Base-by-base conservation (phyloP, 2,888 invertebrate genomes). In the Heliconius aoede region DNA sequence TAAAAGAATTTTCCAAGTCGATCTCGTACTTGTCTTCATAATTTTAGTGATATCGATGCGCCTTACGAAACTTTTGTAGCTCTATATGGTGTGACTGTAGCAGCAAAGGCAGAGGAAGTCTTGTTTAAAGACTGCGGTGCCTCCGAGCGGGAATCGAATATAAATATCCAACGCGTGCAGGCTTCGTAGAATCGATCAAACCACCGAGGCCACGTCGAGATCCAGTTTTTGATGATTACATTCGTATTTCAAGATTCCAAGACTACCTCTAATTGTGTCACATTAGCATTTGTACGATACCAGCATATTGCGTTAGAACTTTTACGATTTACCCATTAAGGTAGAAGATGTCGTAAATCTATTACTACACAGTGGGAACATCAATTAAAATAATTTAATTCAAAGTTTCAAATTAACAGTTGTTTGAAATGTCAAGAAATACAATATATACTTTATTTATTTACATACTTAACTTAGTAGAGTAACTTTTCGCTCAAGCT, bases 211-310 rank as follows among this genome's bases (percentile, higher is more conserved):
- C 28, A 28, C 46, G 26, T 13, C 36, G 15, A 51, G 46, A 68
- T 28, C 68, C 28, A 51, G 68, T 51, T 68, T 51, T 51, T 51
- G 30, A 13, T 68, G 18, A 68, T 28, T 28, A 68, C 28, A 51
- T 68, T 51, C 30, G 28, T 68, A 30, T 28, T 21, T 68, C 30
- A n/a, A 68, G 28, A 51, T 28, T 68, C 51, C 68, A 51, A n/a
- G 68, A 51, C 21, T 68, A 21, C 30, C 51, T 51, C 26, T 68
- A 51, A 46, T n/a, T 68, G 68, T 51, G 51, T 26, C 26, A 30
- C 68, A 68, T 68, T 68, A 51, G n/a, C 68, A 68, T 68, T 51
- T 68, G 46, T 68, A 68, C 46, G 21, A 46, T 67, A 46, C 26
- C 18, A 18, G 18, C 40, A 26, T 24, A n/a, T 67, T 18, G 24